Evolutionary conservation across 2,888 invertebrate genomes (phyloP).

Genomic region (Druceiella hillmani): DNA sequence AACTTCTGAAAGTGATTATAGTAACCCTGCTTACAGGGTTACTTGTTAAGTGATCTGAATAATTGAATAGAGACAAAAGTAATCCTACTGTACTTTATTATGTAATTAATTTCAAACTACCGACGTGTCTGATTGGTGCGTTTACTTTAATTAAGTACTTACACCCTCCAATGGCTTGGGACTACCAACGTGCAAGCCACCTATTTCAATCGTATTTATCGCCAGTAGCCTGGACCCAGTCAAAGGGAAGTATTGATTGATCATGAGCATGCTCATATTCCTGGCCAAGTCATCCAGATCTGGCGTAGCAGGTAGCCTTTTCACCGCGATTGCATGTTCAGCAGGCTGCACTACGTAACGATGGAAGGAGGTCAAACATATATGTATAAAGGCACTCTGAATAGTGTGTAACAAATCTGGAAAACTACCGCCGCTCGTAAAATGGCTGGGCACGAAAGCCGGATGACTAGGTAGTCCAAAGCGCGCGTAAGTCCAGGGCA

Average conservation of each 20-base stretch:
- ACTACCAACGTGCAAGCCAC: constrained; percentile 54
- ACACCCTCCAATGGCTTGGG: no score
- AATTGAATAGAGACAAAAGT: no score
- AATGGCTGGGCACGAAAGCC: constrained; percentile 50
- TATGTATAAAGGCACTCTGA: constrained; percentile 33
- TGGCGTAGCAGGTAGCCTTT: constrained; percentile 27
- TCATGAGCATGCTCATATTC: constrained; percentile 33
- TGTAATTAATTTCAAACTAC: no score
- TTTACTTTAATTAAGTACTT: no score
- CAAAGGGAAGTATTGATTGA: constrained; percentile 50
- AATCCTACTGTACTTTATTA: no score
- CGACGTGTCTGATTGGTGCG: no score
- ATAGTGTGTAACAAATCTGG: constrained; percentile 40
- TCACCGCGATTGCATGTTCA: constrained; percentile 27
- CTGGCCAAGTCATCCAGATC: constrained; percentile 29
- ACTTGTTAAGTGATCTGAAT: no score
- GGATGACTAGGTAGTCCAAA: constrained; percentile 53
- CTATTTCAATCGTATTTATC: constrained; percentile 47
- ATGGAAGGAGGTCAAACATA: constrained; percentile 27
- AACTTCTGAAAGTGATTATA: no score
- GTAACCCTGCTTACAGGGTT: no score
- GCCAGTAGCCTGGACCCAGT: constrained; percentile 43
- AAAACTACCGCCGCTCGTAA: constrained; percentile 37
- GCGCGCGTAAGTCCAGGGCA: constrained; percentile 52
- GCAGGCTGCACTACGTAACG: constrained; percentile 26